Evolutionary conservation across 1,140 invertebrate genomes (phyloP), one percentile per base, ranked within the genome.

Genomic region (Camponotus pennsylvanicus): DNA sequence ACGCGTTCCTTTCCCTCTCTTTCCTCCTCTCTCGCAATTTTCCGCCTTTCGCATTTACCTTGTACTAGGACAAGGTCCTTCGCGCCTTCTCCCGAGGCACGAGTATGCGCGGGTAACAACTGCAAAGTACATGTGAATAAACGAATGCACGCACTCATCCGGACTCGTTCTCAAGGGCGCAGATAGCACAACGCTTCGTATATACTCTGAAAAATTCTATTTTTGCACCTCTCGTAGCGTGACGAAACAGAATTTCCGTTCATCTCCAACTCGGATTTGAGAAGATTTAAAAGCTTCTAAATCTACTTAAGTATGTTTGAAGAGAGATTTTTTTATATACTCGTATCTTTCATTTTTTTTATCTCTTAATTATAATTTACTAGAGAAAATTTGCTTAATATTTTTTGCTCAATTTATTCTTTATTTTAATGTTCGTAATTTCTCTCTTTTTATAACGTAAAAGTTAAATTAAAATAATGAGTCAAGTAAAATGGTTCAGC

Each of bases 31-130:
- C 40, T 70, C 37, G 57, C 85, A 85, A 83, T 73, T 84, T 83
- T 83, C 55, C 79, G 73, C 79, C 32, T 83, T 83, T 83, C n/a
- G 69, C 69, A 32, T 75, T 83, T 83, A 75, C 32, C 55, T 83
- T 75, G 55, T 9, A 18, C 57, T 45, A 61, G 52, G 66, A 83
- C 57, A 61, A 75, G 78, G 52, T 79, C 84, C 71, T 83, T 76
- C 70, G 64, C 55, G 66, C 18, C 9, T 34, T 40, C 57, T 70
- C 55, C 55, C 55, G 18, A 64, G 63, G 15, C 66, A 70, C 86
- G 40, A 61, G 52, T 66, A 70, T 57, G 61, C 13, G 55, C 27
- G 70, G 11, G 18, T 64, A 77, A 66, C 34, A 69, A 85, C 49
- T 45, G 15, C 3, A 57, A 75, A 49, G 55, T 75, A 61, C 27